phyloP scores from a whole-genome alignment of 2,888 invertebrate species.

The Rugalucina vietnamica region DNA sequence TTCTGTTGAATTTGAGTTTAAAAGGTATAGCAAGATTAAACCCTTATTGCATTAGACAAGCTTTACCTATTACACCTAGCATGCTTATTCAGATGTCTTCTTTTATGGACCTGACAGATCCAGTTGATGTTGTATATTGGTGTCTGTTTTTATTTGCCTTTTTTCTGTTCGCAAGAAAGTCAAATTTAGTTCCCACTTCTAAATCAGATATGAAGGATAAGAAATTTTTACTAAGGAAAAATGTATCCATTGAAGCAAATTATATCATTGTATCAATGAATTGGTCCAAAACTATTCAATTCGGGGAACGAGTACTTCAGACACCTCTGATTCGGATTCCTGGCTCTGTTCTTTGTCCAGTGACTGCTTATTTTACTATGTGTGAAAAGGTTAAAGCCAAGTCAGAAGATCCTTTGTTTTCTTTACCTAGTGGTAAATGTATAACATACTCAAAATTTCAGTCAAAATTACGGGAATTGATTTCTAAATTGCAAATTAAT shows the following conservation, averaged over 20 bases:
- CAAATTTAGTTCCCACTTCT: constrained; percentile 1
- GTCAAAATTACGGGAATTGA: constrained; percentile 2
- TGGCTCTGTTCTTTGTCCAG: constrained; percentile 24
- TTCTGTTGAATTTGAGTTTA: not conserved
- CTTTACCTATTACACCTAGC: constrained; percentile 1
- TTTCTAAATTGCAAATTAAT: not conserved
- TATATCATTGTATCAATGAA: constrained; percentile 14
- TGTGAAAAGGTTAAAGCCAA: not conserved
- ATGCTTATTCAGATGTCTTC: not conserved
- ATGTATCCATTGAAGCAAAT: not conserved
- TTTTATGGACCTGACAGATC: not conserved
- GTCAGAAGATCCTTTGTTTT: constrained; percentile 7
- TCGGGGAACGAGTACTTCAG: constrained; percentile 20
- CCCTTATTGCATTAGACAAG: not conserved
- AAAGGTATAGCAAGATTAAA: constrained; percentile 20
- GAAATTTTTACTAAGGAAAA: not conserved
- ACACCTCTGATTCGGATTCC: constrained; percentile 25
- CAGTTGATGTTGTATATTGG: not conserved
- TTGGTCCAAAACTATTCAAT: constrained; percentile 44
- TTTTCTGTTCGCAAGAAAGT: constrained; percentile 13
- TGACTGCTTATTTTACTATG: constrained; percentile 21
- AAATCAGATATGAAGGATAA: not conserved
- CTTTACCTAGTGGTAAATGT: not conserved
- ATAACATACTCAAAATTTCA: constrained; percentile 9
- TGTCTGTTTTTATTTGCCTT: constrained; percentile 17